Percentiles rank a stretch among this genome's conserved stretches.
phyloP scores from a whole-genome alignment of 2,888 invertebrate species.

The Zeuzera pyrina region DNA sequence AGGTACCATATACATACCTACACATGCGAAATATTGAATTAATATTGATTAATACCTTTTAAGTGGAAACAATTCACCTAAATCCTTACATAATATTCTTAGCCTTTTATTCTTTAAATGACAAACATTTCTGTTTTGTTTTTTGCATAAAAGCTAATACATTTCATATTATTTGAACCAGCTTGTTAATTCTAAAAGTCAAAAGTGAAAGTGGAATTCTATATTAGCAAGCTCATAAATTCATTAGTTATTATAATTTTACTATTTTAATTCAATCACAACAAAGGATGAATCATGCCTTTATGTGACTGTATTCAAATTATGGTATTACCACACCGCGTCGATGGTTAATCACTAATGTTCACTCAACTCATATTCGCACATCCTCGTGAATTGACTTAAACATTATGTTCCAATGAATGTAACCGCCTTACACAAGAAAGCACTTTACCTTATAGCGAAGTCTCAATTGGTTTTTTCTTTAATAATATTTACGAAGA shows the following conservation, averaged over 20 bases:
- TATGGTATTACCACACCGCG: conserved; percentile 9
- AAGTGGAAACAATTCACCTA: too few species aligned
- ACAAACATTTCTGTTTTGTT: too few species aligned
- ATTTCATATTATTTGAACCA: too few species aligned
- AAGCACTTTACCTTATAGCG: conserved; percentile 60
- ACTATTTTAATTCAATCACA: conserved; percentile 24
- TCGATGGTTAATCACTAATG: conserved; percentile 26
- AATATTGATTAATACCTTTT: too few species aligned
- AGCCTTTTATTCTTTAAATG: too few species aligned
- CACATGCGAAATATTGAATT: too few species aligned
- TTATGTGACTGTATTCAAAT: too few species aligned
- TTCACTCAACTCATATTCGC: conserved; percentile 47
- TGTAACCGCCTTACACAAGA: conserved; percentile 57
- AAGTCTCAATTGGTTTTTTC: conserved; percentile 61
- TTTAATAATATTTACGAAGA: conserved; percentile 53
- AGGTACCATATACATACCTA: too few species aligned
- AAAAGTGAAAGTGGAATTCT: conserved; percentile 22
- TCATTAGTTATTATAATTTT: conserved; percentile 14
- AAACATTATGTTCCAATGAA: conserved; percentile 1
- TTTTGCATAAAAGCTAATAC: too few species aligned
- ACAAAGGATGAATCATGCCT: conserved; percentile 22
- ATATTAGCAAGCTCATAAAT: conserved; percentile 20
- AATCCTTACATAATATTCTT: too few species aligned
- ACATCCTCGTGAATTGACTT: conserved; percentile 58
- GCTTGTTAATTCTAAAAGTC: too few species aligned